Evolutionary conservation across 2,113 vertebrate genomes (phyloP), one percentile per base, ranked within the genome.

Genomic region (Catharus bicknelli): DNA sequence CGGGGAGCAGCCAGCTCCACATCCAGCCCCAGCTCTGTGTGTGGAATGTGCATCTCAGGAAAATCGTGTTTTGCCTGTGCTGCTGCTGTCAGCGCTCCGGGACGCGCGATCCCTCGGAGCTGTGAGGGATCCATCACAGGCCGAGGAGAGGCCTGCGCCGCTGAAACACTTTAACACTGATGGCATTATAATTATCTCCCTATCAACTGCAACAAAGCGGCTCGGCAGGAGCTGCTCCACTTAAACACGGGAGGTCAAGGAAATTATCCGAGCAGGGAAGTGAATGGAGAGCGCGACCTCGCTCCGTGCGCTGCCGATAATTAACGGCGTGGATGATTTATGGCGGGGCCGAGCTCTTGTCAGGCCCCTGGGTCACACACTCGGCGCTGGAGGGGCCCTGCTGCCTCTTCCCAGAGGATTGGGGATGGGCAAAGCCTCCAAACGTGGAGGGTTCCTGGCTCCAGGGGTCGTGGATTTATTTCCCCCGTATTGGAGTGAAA

Each of bases 121-220:
- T 63, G 64, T 43, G 18, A 68, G 79, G 63, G n/a, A 88, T 50
- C 34, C 93, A 94, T 94, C 95, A 88, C 51, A 80, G 82, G 90
- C 84, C 5, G 78, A 83, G 62, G 82, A 92, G 83, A 26, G 72
- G 64, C 68, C 80, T 78, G 38, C 4, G 85, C 25, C 75, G 94
- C 94, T 83, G 93, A 78, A 95, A 90, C 92, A 61, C 75, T 94
- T 96, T 94, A 94, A 79, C 34, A 13, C 94, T 80, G 94, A 95
- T 94, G 91, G 93, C 89, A 80, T 74, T 86, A 13, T 95, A 94
- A 96, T 96, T 95, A 96, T 90, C 93, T 90, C 7, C 4, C 91
- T 77, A 94, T 96, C 95, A 94, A 53, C 89, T 42, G 84, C 94
- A 86, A 83, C 94, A 94, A 95, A 94, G 95, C 78, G 5, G 84